Evolutionary conservation across 2,113 vertebrate genomes (phyloP).

Genomic region (Paraplagusia blochii): DNA sequence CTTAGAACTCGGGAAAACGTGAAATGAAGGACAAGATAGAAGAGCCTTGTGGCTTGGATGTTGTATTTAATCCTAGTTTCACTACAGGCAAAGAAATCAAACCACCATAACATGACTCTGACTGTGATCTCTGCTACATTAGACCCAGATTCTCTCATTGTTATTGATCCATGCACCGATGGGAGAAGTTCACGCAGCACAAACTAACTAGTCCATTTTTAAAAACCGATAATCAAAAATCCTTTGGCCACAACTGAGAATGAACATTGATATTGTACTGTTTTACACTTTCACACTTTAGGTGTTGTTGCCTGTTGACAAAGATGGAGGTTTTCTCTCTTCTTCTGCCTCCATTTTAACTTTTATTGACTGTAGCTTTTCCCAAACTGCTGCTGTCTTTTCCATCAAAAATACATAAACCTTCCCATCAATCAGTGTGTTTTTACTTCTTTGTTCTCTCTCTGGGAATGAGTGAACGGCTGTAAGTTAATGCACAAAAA

Average conservation of each 20-base stretch:
- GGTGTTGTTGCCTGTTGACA: not conserved
- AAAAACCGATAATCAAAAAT: not conserved
- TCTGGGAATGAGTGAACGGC: not conserved
- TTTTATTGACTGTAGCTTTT: constrained; percentile 1
- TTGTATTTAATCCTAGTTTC: constrained; percentile 7
- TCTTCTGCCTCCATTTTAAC: not conserved
- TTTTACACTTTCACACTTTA: not conserved
- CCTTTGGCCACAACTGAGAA: constrained; percentile 2
- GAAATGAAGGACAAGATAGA: constrained; percentile 18
- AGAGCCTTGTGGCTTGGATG: constrained; percentile 4
- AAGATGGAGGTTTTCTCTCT: constrained; percentile 5
- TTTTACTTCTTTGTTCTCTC: constrained; percentile 5
- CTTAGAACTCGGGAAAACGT: constrained; percentile 10
- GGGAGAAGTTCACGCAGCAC: constrained; percentile 10
- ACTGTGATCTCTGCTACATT: constrained; percentile 27
- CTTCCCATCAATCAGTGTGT: constrained; percentile 24
- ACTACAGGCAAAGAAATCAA: constrained; percentile 9
- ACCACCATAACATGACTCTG: constrained; percentile 2
- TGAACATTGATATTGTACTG: not conserved
- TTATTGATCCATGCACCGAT: constrained; percentile 34
- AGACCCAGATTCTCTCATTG: constrained; percentile 12
- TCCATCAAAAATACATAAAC: constrained; percentile 23
- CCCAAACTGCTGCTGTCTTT: constrained; percentile 8
- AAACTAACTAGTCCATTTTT: no score
- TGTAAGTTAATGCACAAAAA: not conserved